Evolutionary conservation across 2,888 invertebrate species (phyloP), one percentile per base, ranked within the genome.

Genomic region (Pammene aurita): DNA sequence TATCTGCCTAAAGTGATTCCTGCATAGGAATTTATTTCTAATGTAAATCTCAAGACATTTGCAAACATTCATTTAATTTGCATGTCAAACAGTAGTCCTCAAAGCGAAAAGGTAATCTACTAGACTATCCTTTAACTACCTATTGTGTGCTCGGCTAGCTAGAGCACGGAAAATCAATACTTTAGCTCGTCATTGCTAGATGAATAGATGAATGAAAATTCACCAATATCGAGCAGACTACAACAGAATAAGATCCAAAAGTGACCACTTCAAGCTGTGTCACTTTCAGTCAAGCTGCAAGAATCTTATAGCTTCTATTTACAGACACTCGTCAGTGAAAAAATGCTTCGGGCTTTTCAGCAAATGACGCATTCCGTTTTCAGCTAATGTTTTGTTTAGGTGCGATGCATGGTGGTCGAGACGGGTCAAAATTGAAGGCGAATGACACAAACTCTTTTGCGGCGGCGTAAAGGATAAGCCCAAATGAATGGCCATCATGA

Each of bases 401-500:
- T 87, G 84, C 83, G 84, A 83, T 86, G 85, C 84, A 83, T 83
- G 80, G 83, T 83, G 81, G 78, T 78, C 80, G 84, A 84, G 82
- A 81, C 84, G 80, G 84, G 84, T 84, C 84, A 86, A 83, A 82
- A 83, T 84, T 80, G 82, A 88, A 90, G 86, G 87, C 90, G 85
- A 89, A 88, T 88, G 90, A 87, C 91, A 88, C 85, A 85, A 90
- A 86, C 89, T 89, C 90, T 89, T 85, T 90, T 92, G 92, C 92
- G 92, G 88, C 92, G 92, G 92, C 92, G 92, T 92, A 89, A 89
- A 92, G 90, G 89, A 86, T 88, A 90, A 88, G 86, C 87, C 90
- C 87, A 93, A 92, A 91, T 89, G 92, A 92, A 91, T 92, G 91
- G 91, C 90, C 90, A 90, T 87, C 89, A 92, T 91, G 92, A 87